phyloP scores from a whole-genome alignment of 2,888 invertebrate genomes.

The Lycocerus yunnanus region DNA sequence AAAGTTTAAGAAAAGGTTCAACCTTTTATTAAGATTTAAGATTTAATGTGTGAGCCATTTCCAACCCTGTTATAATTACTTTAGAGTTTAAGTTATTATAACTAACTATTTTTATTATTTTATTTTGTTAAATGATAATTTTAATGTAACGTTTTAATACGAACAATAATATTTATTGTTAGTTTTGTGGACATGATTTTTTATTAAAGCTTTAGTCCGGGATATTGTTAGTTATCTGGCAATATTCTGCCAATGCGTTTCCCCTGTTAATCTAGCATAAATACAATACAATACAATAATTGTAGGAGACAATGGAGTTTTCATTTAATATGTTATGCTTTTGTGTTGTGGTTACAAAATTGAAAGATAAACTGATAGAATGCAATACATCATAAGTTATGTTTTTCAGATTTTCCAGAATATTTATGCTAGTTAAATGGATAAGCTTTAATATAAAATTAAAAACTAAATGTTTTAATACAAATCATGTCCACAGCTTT shows the following conservation, averaged over 20 bases:
- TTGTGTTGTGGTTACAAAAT: too few relatives aligned
- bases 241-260: background rate
- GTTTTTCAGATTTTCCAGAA: too few relatives aligned
- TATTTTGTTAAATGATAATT: background rate
- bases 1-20: background rate
- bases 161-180: background rate
- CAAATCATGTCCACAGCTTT: background rate
- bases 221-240: background rate
- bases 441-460: background rate
- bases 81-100: background rate
- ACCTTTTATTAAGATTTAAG: too few relatives aligned
- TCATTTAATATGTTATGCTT: too few relatives aligned
- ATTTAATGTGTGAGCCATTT: background rate
- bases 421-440: background rate
- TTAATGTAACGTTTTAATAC: background rate
- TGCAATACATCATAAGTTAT: too few relatives aligned
- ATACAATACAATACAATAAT: background rate
- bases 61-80: background rate
- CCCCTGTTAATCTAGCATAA: background rate
- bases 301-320: background rate
- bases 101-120: background rate
- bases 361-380: too few relatives aligned
- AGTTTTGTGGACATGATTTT: background rate
- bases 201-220: background rate
- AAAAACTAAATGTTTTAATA: background rate